These are phyloP conservation scores for Microplitis mediator DNA, from an alignment of 1,140 invertebrate genomes.

Conservation along the genomic window DNA sequence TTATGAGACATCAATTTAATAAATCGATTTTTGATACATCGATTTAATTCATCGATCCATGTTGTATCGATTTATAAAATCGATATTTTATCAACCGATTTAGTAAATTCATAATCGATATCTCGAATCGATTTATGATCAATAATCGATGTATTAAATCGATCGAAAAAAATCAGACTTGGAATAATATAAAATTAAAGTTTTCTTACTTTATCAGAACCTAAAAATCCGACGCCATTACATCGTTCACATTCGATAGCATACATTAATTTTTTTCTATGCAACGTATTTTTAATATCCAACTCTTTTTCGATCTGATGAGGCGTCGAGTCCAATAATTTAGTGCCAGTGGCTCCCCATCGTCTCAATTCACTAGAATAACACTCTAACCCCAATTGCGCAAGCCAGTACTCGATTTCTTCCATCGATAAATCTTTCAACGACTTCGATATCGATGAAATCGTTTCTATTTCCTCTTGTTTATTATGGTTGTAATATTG, in stretches of 20 bases:
- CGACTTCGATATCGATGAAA: constrained; percentile 62
- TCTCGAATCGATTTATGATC: too few species aligned
- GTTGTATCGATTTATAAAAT: too few species aligned
- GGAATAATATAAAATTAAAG: background rate
- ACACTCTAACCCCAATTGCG: constrained; percentile 82
- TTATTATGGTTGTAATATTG: too few species aligned
- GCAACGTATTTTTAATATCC: constrained; percentile 82
- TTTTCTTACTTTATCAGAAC: constrained; percentile 53
- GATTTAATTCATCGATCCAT: too few species aligned
- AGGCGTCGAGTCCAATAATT: constrained; percentile 78
- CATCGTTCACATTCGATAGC: constrained; percentile 70
- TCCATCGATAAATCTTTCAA: constrained; percentile 82
- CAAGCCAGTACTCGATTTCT: constrained; percentile 86
- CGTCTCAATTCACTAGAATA: constrained; percentile 80
- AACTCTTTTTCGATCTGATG: constrained; percentile 91
- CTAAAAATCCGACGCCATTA: constrained; percentile 54
- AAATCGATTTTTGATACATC: too few species aligned
- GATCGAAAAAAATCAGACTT: background rate
- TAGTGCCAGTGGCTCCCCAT: constrained; percentile 82
- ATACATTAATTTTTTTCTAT: constrained; percentile 89
- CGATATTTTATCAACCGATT: too few species aligned
- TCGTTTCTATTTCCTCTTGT: constrained; percentile 42
- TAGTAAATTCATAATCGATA: too few species aligned
- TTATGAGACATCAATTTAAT: too few species aligned
- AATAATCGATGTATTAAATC: background rate